Percentiles rank a stretch among this genome's conserved stretches.
These are phyloP conservation scores for Drosophila novamexicana DNA, from an alignment of 1,140 invertebrate species.

Conservation along the genomic window DNA sequence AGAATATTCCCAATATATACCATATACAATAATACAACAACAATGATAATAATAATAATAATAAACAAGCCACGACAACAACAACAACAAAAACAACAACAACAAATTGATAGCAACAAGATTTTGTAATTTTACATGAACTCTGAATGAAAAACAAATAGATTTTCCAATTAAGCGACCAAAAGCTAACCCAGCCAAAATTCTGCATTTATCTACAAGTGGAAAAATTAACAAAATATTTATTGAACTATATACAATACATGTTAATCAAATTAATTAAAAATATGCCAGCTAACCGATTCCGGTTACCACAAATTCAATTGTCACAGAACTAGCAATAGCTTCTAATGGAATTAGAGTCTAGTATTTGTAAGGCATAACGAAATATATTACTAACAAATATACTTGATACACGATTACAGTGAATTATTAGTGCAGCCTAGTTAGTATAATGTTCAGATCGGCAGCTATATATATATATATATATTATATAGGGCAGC, in stretches of 20 bases:
- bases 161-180: conserved; percentile 47
- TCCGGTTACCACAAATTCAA: conserved; percentile 20
- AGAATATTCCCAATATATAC: conserved; percentile 20
- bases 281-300: conserved; percentile 50
- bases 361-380: conserved; percentile 49
- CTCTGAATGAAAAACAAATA: neutral
- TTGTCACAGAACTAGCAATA: conserved; percentile 29
- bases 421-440: conserved; percentile 19
- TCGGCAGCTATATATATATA: conserved; percentile 11
- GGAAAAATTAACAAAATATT: conserved; percentile 64
- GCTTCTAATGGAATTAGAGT: conserved; percentile 76
- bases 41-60: neutral
- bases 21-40: conserved; percentile 8
- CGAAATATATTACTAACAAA: conserved; percentile 17
- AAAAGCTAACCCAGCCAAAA: conserved; percentile 71
- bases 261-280: conserved; percentile 23
- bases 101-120: conserved; percentile 11
- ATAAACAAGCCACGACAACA: conserved; percentile 44
- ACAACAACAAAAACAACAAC: conserved; percentile 1
- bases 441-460: conserved; percentile 33
- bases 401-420: conserved; percentile 18
- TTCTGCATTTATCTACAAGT: conserved; percentile 77
- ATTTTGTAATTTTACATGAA: conserved; percentile 36
- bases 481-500: conserved; percentile 4
- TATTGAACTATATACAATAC: conserved; percentile 68